phyloP scores from a whole-genome alignment of 2,888 invertebrate species.

The Oasisia sp. region DNA sequence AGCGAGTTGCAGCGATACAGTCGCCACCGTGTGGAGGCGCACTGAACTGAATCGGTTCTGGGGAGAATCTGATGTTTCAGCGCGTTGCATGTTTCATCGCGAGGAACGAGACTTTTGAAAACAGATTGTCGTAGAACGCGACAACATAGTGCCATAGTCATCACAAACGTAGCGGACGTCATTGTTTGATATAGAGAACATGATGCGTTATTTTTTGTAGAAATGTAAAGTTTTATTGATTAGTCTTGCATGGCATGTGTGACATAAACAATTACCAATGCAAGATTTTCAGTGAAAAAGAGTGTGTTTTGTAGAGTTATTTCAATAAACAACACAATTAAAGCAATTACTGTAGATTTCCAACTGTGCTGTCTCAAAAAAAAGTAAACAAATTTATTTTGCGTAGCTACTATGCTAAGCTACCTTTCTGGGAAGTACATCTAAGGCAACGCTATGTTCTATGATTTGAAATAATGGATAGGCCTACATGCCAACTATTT shows the following conservation, averaged over 20 bases:
- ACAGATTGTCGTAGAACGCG: background rate
- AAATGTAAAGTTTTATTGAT: background rate
- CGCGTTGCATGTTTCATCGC: background rate
- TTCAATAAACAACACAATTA: background rate
- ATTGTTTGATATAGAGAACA: background rate
- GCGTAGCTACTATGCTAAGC: too few relatives aligned
- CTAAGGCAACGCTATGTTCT: background rate
- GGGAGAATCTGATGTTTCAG: background rate
- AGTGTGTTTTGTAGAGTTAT: background rate
- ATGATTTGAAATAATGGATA: background rate
- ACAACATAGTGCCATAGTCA: background rate
- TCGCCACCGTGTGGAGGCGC: background rate
- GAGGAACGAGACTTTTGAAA: background rate
- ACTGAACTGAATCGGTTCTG: background rate
- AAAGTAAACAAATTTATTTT: too few relatives aligned
- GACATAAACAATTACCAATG: background rate
- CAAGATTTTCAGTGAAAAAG: background rate
- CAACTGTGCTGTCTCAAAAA: too few relatives aligned
- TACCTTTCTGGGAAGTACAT: background rate
- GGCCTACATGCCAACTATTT: background rate
- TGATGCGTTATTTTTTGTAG: background rate
- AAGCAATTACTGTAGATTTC: too few relatives aligned
- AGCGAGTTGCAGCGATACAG: conserved; percentile 8
- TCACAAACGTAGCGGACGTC: background rate
- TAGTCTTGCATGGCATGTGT: background rate